These are phyloP conservation scores for Andrena bicolor DNA, from an alignment of 2,888 invertebrate species.

Conservation along the genomic window DNA sequence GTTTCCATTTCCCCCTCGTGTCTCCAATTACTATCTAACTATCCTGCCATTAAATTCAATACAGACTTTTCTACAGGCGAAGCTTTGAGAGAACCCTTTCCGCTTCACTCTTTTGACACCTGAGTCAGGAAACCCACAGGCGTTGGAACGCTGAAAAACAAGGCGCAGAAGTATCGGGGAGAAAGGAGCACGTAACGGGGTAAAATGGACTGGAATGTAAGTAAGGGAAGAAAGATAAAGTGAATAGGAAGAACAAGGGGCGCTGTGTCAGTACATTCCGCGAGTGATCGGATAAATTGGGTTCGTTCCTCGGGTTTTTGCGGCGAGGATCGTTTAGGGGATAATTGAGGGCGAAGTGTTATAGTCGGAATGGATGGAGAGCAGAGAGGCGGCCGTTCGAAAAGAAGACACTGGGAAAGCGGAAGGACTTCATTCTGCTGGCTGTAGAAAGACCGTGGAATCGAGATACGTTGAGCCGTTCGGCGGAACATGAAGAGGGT, in stretches of 20 bases:
- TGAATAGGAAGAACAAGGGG: background rate
- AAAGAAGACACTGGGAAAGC: conserved; percentile 44
- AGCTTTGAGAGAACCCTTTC: too few species aligned
- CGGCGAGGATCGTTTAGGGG: conserved; percentile 60
- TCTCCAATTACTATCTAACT: too few species aligned
- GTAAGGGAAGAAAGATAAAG: background rate
- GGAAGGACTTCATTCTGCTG: conserved; percentile 70
- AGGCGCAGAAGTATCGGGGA: conserved; percentile 12
- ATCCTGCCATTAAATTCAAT: too few species aligned
- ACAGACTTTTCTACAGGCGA: too few species aligned
- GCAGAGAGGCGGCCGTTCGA: conserved; percentile 39
- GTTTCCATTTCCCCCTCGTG: too few species aligned
- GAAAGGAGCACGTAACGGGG: background rate
- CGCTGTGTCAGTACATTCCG: conserved; percentile 56
- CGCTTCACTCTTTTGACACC: background rate
- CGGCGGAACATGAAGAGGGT: conserved; percentile 28
- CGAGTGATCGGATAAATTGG: conserved; percentile 70
- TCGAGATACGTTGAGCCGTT: conserved; percentile 59
- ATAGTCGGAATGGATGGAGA: conserved; percentile 51
- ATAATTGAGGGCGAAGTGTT: conserved; percentile 74
- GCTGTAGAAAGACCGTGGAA: conserved; percentile 33
- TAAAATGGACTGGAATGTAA: background rate
- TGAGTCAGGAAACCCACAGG: background rate
- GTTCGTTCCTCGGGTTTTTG: conserved; percentile 57
- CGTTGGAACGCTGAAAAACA: background rate